Evolutionary conservation across 2,888 invertebrate species (phyloP).

Genomic region (Trissolcus japonicus): DNA sequence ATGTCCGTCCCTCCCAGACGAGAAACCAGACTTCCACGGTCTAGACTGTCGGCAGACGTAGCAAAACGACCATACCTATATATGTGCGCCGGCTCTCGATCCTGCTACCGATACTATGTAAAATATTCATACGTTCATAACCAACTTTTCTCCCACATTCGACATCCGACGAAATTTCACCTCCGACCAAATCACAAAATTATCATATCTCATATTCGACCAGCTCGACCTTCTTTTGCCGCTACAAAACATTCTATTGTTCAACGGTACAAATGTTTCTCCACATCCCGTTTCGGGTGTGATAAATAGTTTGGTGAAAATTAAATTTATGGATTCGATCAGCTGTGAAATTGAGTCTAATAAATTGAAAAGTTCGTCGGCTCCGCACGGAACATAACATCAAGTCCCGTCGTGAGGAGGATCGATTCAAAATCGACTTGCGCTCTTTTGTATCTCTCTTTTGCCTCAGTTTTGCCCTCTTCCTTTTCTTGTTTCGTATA

Average conservation of each 20-base stretch:
- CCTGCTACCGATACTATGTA: slow-evolving; percentile 37
- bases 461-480: slow-evolving; percentile 13
- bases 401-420: slow-evolving; percentile 44
- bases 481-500: slow-evolving; percentile 27
- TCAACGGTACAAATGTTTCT: too few species aligned
- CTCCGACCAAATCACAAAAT: too few species aligned
- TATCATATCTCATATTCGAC: too few species aligned
- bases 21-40: slow-evolving; percentile 64
- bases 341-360: slow-evolving; percentile 15
- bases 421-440: slow-evolving; percentile 50
- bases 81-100: slow-evolving; percentile 48
- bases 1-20: slow-evolving; percentile 62
- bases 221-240: too few species aligned
- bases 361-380: slow-evolving; percentile 34
- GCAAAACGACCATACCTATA: slow-evolving; percentile 69
- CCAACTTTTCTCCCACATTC: slow-evolving; percentile 3
- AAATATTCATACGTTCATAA: slow-evolving; percentile 42
- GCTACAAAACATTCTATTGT: too few species aligned
- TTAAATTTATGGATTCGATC: too few species aligned
- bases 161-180: background rate
- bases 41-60: slow-evolving; percentile 72
- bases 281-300: too few species aligned
- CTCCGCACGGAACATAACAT: slow-evolving; percentile 44
- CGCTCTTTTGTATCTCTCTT: slow-evolving; percentile 25
- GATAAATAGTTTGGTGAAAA: too few species aligned